These are phyloP conservation scores for Scomber scombrus DNA, from an alignment of 2,113 vertebrate genomes.

Conservation along the genomic window DNA sequence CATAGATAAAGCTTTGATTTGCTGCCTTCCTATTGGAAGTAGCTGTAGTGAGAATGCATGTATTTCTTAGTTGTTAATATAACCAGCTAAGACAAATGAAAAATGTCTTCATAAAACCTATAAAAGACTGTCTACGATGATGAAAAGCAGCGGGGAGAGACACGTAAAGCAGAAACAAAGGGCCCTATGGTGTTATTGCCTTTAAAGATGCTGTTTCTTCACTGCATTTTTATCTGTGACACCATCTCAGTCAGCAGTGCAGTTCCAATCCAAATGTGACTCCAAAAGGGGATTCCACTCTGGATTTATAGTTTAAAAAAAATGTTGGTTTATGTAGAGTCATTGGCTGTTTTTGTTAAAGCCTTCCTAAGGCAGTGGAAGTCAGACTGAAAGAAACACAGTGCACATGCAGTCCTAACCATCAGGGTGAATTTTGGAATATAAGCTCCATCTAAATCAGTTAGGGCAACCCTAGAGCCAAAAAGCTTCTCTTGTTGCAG, in stretches of 20 bases:
- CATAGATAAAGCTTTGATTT: not conserved
- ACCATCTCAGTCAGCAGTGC: not conserved
- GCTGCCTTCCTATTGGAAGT: not conserved
- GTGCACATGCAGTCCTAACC: slow-evolving; percentile 11
- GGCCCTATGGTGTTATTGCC: not conserved
- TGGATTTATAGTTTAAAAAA: not conserved
- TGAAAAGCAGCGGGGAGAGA: not conserved
- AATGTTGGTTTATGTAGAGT: not conserved
- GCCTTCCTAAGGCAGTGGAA: not conserved
- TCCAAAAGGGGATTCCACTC: slow-evolving; percentile 8
- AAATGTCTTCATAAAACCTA: not conserved
- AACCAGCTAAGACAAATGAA: not conserved
- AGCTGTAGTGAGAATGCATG: no score
- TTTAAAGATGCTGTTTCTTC: not conserved
- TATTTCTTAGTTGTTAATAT: not conserved
- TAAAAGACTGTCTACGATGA: not conserved
- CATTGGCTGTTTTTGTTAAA: not conserved
- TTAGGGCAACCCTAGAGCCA: not conserved
- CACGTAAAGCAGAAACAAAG: not conserved
- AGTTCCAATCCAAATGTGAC: not conserved
- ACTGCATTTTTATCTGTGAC: not conserved
- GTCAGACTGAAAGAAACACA: slow-evolving; percentile 19
- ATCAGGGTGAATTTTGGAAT: slow-evolving; percentile 4
- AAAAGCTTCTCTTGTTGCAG: not conserved
- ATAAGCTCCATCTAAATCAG: slow-evolving; percentile 27